A percentile compares a stretch with the other conserved stretches of the same genome.
phyloP scores from a whole-genome alignment of 2,888 invertebrate species.

The Agonopterix heracliana region DNA sequence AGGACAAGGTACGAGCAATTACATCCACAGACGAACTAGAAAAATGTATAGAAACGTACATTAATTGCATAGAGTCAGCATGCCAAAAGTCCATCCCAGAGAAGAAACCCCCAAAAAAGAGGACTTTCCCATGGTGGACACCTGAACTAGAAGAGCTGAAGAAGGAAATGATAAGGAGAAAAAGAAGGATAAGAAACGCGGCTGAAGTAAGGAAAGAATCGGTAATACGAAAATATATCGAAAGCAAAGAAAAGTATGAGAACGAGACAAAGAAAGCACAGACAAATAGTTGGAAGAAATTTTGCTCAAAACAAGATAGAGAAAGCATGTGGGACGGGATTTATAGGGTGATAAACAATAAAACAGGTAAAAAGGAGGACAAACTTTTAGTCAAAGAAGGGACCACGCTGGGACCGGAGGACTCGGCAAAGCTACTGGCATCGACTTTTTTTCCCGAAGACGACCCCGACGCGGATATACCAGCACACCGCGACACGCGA shows the following conservation, averaged over 20 bases:
- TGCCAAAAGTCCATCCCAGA: background rate
- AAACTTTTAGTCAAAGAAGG: background rate
- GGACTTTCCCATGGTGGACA: background rate
- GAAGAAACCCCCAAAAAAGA: background rate
- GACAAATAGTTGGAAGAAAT: slow-evolving; percentile 18
- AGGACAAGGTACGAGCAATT: too few species aligned
- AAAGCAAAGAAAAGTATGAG: slow-evolving; percentile 8
- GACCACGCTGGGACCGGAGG: slow-evolving; percentile 4
- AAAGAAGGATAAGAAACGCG: background rate
- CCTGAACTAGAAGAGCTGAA: background rate
- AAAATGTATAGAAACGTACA: background rate
- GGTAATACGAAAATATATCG: slow-evolving; percentile 14
- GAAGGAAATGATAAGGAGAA: background rate
- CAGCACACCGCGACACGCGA: background rate
- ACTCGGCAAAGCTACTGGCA: slow-evolving; percentile 15
- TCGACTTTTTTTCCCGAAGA: slow-evolving; percentile 17
- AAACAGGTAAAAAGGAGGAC: slow-evolving; percentile 5
- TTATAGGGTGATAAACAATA: slow-evolving; percentile 1
- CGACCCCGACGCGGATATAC: slow-evolving; percentile 1
- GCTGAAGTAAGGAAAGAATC: slow-evolving; percentile 1
- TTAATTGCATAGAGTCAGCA: background rate
- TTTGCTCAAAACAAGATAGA: slow-evolving; percentile 15
- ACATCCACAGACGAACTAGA: background rate
- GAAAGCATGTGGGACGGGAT: background rate
- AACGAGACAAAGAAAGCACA: slow-evolving; percentile 8